Evolutionary conservation across 2,888 invertebrate genomes (phyloP).

Genomic region (Pemphredon lugubris): DNA sequence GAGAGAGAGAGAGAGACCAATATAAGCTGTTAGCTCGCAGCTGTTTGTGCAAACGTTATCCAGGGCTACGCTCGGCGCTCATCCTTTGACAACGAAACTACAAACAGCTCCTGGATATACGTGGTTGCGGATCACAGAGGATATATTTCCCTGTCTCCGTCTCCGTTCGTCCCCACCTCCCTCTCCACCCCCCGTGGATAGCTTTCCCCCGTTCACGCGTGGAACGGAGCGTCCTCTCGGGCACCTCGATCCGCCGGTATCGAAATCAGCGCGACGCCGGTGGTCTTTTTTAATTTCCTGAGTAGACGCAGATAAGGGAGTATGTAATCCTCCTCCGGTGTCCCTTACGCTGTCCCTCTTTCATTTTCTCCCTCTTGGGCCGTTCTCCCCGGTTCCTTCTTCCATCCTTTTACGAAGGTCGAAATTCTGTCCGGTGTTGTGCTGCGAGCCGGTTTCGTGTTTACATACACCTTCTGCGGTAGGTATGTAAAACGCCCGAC

Average conservation of each 20-base stretch:
- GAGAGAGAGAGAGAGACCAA: slow-evolving; percentile 63
- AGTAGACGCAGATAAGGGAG: slow-evolving; percentile 63
- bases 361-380: not conserved
- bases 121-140: slow-evolving; percentile 46
- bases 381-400: not conserved
- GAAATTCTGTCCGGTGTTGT: not conserved
- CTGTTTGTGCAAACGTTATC: slow-evolving; percentile 74
- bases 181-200: slow-evolving; percentile 18
- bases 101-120: slow-evolving; percentile 68
- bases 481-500: too few relatives aligned
- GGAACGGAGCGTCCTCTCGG: slow-evolving; percentile 1
- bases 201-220: slow-evolving; percentile 18
- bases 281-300: slow-evolving; percentile 71
- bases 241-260: slow-evolving; percentile 33
- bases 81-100: slow-evolving; percentile 73
- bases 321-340: slow-evolving; percentile 40
- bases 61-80: slow-evolving; percentile 66
- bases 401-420: not conserved
- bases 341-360: slow-evolving; percentile 7
- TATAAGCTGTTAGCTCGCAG: slow-evolving; percentile 73
- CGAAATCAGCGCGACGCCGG: slow-evolving; percentile 38
- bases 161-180: slow-evolving; percentile 10
- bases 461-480: too few relatives aligned
- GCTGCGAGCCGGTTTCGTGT: not conserved
- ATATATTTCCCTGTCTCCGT: slow-evolving; percentile 38